Conservation (phyloP, 2,888 invertebrate genomes). For the Tipula helvola region DNA sequence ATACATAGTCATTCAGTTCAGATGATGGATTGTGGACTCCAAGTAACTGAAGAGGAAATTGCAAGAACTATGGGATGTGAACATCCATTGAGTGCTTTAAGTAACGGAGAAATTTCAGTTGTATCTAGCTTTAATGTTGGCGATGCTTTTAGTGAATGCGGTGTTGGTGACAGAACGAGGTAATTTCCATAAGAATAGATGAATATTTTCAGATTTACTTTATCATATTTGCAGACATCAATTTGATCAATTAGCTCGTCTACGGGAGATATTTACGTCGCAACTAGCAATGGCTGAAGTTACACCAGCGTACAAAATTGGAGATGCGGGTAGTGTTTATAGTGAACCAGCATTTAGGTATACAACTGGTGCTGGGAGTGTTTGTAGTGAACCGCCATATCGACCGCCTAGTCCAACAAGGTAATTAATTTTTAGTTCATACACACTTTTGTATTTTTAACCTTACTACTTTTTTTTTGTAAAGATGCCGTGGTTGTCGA, state of each 20-base stretch:
- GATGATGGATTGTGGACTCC: constrained; percentile 74
- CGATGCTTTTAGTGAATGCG: constrained; percentile 36
- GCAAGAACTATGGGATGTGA: constrained; percentile 73
- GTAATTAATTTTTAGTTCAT: neutral
- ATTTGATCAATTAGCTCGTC: constrained; percentile 68
- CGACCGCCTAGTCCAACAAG: constrained; percentile 35
- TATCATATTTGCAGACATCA: constrained; percentile 31
- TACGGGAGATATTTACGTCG: constrained; percentile 71
- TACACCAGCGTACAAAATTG: constrained; percentile 45
- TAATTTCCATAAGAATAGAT: neutral
- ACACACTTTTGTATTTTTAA: neutral
- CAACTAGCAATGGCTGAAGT: constrained; percentile 63
- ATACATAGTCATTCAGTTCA: constrained; percentile 69
- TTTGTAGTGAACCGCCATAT: constrained; percentile 78
- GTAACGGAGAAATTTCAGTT: constrained; percentile 82
- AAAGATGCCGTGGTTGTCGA: constrained; percentile 20
- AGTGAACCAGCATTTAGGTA: constrained; percentile 36
- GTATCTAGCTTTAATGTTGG: constrained; percentile 65
- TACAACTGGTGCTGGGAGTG: constrained; percentile 55
- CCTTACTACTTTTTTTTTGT: neutral
- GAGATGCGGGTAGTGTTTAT: constrained; percentile 34
- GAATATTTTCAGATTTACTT: neutral
- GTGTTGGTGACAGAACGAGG: constrained; percentile 34
- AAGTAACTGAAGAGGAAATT: constrained; percentile 89
- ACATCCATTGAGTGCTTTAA: constrained; percentile 77